A percentile compares a stretch with the other conserved stretches of the same genome.
These are phyloP conservation scores for Epizoanthus ramosus DNA, from an alignment of 92 coral and sea anemone genomes.

Conservation along the genomic window DNA sequence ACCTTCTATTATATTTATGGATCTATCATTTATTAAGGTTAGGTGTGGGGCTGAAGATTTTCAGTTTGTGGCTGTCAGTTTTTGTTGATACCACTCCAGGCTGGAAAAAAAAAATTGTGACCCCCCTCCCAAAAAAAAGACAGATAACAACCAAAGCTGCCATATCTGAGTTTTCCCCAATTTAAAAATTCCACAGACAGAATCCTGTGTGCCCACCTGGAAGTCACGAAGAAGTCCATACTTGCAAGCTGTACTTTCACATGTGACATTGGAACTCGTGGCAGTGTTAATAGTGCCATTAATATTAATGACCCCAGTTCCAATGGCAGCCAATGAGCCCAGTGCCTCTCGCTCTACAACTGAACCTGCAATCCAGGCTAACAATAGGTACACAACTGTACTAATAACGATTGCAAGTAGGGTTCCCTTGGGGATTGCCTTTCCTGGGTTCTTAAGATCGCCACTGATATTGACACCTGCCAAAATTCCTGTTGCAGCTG, in stretches of 20 bases:
- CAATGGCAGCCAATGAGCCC: constrained; percentile 66
- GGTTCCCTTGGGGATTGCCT: constrained; percentile 97
- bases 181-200: too few species aligned
- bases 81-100: too few species aligned
- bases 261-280: constrained; percentile 38
- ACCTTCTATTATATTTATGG: too few species aligned
- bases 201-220: constrained; percentile 64
- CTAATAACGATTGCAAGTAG: constrained; percentile 87
- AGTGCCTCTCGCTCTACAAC: constrained; percentile 79
- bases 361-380: constrained; percentile 90
- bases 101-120: too few species aligned
- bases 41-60: too few species aligned
- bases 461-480: constrained; percentile 98
- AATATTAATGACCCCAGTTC: constrained; percentile 38
- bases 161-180: too few species aligned
- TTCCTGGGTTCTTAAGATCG: constrained; percentile 81
- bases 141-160: too few species aligned
- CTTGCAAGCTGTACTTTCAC: constrained; percentile 67
- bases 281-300: constrained; percentile 47
- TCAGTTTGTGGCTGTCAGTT: too few species aligned
- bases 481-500: constrained; percentile 96
- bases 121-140: too few species aligned
- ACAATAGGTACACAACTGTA: constrained; percentile 77
- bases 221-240: constrained; percentile 84
- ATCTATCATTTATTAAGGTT: too few species aligned